Percentiles rank a stretch among this genome's conserved stretches.
phyloP scores from a whole-genome alignment of 2,888 invertebrate genomes.

The Deilephila elpenor region DNA sequence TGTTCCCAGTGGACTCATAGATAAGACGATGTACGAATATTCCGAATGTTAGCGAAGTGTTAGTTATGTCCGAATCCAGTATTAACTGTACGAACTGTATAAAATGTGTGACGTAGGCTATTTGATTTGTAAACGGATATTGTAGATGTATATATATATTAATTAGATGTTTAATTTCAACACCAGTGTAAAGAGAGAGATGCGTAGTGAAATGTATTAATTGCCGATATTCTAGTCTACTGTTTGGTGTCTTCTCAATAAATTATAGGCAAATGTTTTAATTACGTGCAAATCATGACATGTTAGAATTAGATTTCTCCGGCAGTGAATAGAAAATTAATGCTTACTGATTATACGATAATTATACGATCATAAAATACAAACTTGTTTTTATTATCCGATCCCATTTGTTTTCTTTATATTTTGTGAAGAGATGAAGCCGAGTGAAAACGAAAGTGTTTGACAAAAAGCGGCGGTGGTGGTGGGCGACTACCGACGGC shows the following conservation, averaged over 20 bases:
- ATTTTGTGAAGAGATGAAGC: no score
- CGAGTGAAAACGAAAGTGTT: no score
- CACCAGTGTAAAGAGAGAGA: conserved; percentile 38
- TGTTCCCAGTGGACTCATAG: conserved; percentile 51
- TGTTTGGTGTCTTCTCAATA: conserved; percentile 33
- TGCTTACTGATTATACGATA: conserved; percentile 28
- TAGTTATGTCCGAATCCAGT: conserved; percentile 34
- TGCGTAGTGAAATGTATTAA: conserved; percentile 39
- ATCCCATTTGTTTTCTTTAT: background rate
- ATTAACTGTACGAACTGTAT: conserved; percentile 40
- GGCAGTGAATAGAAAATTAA: conserved; percentile 25
- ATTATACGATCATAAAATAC: conserved; percentile 30
- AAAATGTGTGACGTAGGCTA: conserved; percentile 34
- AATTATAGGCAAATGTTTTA: conserved; percentile 35
- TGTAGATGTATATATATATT: conserved; percentile 45
- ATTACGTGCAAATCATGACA: conserved; percentile 26
- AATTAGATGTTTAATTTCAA: conserved; percentile 37
- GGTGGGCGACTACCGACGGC: no score
- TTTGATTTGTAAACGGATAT: conserved; percentile 40
- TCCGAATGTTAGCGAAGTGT: conserved; percentile 30
- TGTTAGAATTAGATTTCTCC: conserved; percentile 28
- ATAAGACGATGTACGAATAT: conserved; percentile 45
- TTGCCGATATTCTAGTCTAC: conserved; percentile 56
- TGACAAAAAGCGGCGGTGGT: no score
- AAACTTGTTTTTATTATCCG: conserved; percentile 9